These are phyloP conservation scores for Leguminivora glycinivorella DNA, from an alignment of 1,140 invertebrate species.

Conservation along the genomic window DNA sequence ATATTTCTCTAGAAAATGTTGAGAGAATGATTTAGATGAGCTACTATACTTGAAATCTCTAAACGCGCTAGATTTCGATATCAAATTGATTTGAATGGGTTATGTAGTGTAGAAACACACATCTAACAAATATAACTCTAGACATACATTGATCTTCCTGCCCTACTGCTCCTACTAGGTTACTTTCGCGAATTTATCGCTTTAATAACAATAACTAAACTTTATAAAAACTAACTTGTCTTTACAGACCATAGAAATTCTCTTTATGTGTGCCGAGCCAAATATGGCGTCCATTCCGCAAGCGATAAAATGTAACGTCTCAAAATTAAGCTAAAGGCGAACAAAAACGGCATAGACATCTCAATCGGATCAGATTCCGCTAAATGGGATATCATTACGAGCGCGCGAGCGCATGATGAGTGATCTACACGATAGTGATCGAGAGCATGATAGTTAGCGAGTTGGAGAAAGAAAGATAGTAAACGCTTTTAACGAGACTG, in stretches of 20 bases:
- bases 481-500: background rate
- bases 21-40: too few relatives aligned
- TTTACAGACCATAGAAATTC: background rate
- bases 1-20: too few relatives aligned
- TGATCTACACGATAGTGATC: conserved; percentile 25
- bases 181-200: background rate
- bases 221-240: background rate
- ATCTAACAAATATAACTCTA: background rate
- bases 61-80: too few relatives aligned
- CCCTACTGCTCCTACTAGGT: background rate
- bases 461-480: background rate
- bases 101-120: too few relatives aligned
- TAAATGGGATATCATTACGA: conserved; percentile 57
- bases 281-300: conserved; percentile 3
- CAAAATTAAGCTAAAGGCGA: conserved; percentile 41
- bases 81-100: too few relatives aligned
- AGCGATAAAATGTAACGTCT: background rate
- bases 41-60: too few relatives aligned
- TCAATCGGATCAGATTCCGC: conserved; percentile 51
- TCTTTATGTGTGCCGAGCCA: background rate
- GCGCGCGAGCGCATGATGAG: conserved; percentile 37
- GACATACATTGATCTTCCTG: conserved; percentile 2
- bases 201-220: background rate
- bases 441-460: conserved; percentile 16
- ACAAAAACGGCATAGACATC: conserved; percentile 50